Percentiles rank a stretch among this genome's conserved stretches.
Evolutionary conservation across 1,140 invertebrate species (phyloP).

Genomic region (Zaprionus kolodkinae): DNA sequence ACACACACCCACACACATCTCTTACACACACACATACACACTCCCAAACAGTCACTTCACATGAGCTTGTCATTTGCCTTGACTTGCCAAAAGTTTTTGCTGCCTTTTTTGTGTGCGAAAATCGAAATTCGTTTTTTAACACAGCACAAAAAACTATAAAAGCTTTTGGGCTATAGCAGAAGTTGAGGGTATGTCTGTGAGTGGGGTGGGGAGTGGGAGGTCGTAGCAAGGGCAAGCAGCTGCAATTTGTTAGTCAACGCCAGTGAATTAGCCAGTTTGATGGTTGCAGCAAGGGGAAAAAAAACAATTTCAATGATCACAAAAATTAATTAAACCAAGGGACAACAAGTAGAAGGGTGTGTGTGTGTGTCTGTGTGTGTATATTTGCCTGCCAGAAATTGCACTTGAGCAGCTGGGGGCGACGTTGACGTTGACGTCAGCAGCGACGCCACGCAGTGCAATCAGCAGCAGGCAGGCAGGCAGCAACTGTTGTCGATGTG

Average conservation of each 20-base stretch:
- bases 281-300: slow-evolving; percentile 16
- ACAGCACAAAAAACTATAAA: slow-evolving; percentile 18
- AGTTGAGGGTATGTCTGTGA: background rate
- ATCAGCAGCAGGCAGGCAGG: slow-evolving; percentile 12
- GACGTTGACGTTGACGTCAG: slow-evolving; percentile 12
- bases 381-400: slow-evolving; percentile 57
- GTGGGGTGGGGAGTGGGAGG: background rate
- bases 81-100: slow-evolving; percentile 63
- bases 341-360: slow-evolving; percentile 22
- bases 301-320: slow-evolving; percentile 78
- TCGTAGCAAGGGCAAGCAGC: slow-evolving; percentile 48
- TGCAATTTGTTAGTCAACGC: slow-evolving; percentile 76
- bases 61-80: slow-evolving; percentile 38
- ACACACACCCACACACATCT: slow-evolving; percentile 16
- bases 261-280: slow-evolving; percentile 65
- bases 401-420: slow-evolving; percentile 70
- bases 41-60: slow-evolving; percentile 2
- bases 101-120: slow-evolving; percentile 45
- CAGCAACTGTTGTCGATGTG: slow-evolving; percentile 41
- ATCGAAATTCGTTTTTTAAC: slow-evolving; percentile 68
- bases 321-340: slow-evolving; percentile 76
- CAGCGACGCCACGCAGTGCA: slow-evolving; percentile 34
- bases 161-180: background rate
- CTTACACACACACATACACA: slow-evolving; percentile 42
- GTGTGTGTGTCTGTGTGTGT: slow-evolving; percentile 28